Evolutionary conservation across 2,888 invertebrate genomes (phyloP).

Genomic region (Drosophila flavopinicola): DNA sequence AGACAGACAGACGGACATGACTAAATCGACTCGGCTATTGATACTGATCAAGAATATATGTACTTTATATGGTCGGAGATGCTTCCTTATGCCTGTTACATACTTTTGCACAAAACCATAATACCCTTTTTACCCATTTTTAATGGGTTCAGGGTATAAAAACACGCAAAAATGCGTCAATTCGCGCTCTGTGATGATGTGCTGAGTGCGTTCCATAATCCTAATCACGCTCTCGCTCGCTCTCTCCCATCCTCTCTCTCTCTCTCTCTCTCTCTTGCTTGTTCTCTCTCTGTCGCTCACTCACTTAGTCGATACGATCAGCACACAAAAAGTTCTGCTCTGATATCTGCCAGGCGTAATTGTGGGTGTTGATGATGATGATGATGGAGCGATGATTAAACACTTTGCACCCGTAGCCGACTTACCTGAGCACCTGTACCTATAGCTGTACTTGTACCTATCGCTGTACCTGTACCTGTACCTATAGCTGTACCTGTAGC

Average conservation of each 20-base stretch:
- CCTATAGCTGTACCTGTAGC: neutral
- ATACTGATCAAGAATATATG: too few relatives aligned
- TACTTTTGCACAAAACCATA: too few relatives aligned
- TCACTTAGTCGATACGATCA: neutral
- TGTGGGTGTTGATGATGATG: conserved; percentile 7
- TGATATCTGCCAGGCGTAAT: neutral
- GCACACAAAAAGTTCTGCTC: neutral
- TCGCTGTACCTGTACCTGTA: conserved; percentile 3
- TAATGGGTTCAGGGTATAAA: too few relatives aligned
- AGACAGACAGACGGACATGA: too few relatives aligned
- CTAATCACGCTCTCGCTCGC: neutral
- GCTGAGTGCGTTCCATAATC: conserved; percentile 1
- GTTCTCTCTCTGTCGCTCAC: neutral
- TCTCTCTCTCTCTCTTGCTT: neutral
- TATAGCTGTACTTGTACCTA: neutral
- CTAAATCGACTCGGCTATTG: too few relatives aligned
- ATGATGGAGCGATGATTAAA: conserved; percentile 13
- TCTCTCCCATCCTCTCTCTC: neutral
- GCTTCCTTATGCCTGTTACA: too few relatives aligned
- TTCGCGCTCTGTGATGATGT: neutral
- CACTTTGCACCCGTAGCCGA: conserved; percentile 2
- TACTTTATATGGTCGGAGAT: too few relatives aligned
- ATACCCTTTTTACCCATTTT: too few relatives aligned
- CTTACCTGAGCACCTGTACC: too few relatives aligned
- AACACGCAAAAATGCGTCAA: conserved; percentile 8